These are phyloP conservation scores for Cyclopterus lumpus DNA, from an alignment of 2,797 vertebrate genomes.

Conservation along the genomic window DNA sequence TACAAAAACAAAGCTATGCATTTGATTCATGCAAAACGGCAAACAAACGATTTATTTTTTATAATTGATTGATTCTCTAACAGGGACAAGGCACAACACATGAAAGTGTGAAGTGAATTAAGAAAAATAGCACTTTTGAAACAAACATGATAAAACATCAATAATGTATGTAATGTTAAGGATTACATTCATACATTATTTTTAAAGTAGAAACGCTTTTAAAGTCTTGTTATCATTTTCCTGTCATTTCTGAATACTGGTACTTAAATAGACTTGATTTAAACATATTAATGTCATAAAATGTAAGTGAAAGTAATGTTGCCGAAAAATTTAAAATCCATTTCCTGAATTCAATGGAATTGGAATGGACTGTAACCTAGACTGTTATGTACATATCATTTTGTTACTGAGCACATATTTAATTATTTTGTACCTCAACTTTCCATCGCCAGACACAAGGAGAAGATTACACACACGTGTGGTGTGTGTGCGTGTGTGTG, in stretches of 20 bases:
- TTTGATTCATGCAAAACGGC: background rate
- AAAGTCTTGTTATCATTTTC: background rate
- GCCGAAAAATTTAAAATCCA: background rate
- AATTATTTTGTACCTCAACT: slow-evolving; percentile 12
- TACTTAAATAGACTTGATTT: slow-evolving; percentile 3
- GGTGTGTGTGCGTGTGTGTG: no score
- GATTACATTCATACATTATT: background rate
- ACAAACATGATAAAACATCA: background rate
- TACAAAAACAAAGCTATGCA: background rate
- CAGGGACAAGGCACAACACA: background rate
- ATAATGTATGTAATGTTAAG: background rate
- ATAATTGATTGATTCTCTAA: background rate
- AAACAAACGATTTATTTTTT: background rate
- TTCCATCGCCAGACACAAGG: slow-evolving; percentile 34
- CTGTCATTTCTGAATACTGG: background rate
- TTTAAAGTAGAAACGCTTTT: background rate
- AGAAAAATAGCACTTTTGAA: background rate
- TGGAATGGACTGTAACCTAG: background rate
- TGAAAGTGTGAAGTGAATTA: background rate
- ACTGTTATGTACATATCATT: slow-evolving; percentile 3
- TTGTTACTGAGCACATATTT: slow-evolving; percentile 5
- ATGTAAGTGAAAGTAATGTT: background rate
- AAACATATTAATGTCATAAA: background rate
- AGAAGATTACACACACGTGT: slow-evolving; percentile 18
- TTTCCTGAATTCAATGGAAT: background rate